Evolutionary conservation across 2,113 vertebrate species (phyloP).

Genomic region (Camelus dromedarius): DNA sequence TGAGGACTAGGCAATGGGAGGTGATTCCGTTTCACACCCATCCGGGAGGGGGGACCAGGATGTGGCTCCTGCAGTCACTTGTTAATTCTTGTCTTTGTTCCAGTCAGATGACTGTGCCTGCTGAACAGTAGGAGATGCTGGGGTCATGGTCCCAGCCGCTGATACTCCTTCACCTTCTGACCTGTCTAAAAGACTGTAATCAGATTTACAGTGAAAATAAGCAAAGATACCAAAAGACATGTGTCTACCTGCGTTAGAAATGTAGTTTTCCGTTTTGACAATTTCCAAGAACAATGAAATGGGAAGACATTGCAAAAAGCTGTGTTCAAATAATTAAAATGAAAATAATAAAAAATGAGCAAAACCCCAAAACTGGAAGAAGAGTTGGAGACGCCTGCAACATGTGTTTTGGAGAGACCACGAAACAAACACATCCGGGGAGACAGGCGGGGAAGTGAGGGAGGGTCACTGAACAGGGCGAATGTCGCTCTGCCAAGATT

Average conservation of each 20-base stretch:
- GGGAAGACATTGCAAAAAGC: background rate
- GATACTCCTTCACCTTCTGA: background rate
- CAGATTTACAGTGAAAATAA: constrained; percentile 42
- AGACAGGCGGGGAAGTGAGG: background rate
- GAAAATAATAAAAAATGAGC: background rate
- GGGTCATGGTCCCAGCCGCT: background rate
- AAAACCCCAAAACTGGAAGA: background rate
- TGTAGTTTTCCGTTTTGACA: background rate
- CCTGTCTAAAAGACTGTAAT: constrained; percentile 36
- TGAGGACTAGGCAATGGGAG: background rate
- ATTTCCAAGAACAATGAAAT: background rate
- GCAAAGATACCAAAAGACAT: background rate
- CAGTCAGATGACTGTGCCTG: background rate
- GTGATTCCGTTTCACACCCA: background rate
- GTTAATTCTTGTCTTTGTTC: constrained; percentile 3
- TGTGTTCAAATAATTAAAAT: background rate
- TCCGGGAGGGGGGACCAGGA: background rate
- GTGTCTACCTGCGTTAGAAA: background rate
- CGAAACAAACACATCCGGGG: background rate
- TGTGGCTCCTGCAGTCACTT: background rate
- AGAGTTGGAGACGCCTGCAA: background rate
- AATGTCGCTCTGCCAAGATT: fast-evolving
- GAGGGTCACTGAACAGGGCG: fast-evolving
- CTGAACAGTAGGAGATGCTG: background rate
- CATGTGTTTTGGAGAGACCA: background rate